These are phyloP conservation scores for Melanostoma scalare DNA, from an alignment of 2,888 invertebrate species.

Conservation along the genomic window DNA sequence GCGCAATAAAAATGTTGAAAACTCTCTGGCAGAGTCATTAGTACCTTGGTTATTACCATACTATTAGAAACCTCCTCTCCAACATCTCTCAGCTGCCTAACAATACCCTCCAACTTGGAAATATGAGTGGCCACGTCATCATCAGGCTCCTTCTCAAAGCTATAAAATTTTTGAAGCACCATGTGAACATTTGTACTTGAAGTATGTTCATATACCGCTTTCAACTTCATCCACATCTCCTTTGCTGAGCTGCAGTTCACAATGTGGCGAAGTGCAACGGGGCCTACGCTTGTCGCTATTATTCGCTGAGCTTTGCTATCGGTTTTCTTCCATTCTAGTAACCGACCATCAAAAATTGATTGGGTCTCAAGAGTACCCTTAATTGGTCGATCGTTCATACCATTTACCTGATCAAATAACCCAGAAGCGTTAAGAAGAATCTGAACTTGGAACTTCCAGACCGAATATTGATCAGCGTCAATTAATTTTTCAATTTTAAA, in stretches of 20 bases:
- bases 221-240: too few species aligned
- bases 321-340: neutral
- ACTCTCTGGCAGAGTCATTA: slow-evolving; percentile 72
- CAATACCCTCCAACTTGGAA: too few species aligned
- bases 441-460: too few species aligned
- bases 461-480: too few species aligned
- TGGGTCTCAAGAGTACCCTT: neutral
- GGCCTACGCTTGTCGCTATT: neutral
- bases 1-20: slow-evolving; percentile 70
- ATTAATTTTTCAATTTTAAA: too few species aligned
- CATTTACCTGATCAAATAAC: too few species aligned
- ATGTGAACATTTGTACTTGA: slow-evolving; percentile 75
- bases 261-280: neutral
- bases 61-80: slow-evolving; percentile 55
- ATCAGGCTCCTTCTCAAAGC: slow-evolving; percentile 18
- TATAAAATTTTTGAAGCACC: slow-evolving; percentile 74
- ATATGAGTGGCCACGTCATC: too few species aligned
- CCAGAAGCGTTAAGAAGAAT: too few species aligned
- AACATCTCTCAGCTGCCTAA: slow-evolving; percentile 46
- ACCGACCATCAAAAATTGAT: neutral
- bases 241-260: neutral
- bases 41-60: slow-evolving; percentile 70
- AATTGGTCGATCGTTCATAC: too few species aligned
- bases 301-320: neutral
- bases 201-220: slow-evolving; percentile 75